phyloP scores from a whole-genome alignment of 2,113 vertebrate species.

The Motacilla tschutschensis region DNA sequence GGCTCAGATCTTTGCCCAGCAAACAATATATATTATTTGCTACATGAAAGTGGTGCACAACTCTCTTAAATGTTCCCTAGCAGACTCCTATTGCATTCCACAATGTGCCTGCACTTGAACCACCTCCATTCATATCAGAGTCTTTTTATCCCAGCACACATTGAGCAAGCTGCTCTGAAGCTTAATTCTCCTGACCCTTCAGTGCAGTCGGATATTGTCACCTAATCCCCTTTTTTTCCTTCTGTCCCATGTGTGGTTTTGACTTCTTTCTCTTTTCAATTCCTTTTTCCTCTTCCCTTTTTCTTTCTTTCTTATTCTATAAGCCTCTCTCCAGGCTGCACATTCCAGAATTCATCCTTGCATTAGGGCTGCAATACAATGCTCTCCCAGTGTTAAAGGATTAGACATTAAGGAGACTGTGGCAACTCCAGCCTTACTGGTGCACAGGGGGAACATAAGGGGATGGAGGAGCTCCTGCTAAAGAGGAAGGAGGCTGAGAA shows the following conservation, averaged over 20 bases:
- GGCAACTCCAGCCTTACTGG: constrained; percentile 64
- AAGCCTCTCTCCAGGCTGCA: constrained; percentile 73
- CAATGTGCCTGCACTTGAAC: constrained; percentile 79
- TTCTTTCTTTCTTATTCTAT: constrained; percentile 75
- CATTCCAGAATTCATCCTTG: constrained; percentile 79
- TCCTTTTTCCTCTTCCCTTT: constrained; percentile 75
- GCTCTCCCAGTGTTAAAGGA: constrained; percentile 78
- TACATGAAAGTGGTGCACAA: constrained; percentile 69
- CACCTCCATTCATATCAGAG: constrained; percentile 71
- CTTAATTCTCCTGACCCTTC: constrained; percentile 80
- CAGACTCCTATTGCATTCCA: constrained; percentile 68
- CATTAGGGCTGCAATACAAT: constrained; percentile 72
- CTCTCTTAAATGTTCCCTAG: constrained; percentile 66
- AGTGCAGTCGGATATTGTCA: constrained; percentile 76
- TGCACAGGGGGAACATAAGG: constrained; percentile 49
- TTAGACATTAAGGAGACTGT: constrained; percentile 79
- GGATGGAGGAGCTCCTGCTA: constrained; percentile 35
- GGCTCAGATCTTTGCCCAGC: constrained; percentile 62
- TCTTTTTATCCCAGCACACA: constrained; percentile 79
- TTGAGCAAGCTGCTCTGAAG: constrained; percentile 75
- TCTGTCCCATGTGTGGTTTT: constrained; percentile 79
- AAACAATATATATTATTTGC: constrained; percentile 70
- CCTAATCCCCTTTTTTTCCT: constrained; percentile 80
- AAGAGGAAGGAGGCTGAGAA: constrained; percentile 34
- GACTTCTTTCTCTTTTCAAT: constrained; percentile 80